Conservation (phyloP, 2,797 vertebrate genomes). For the Sebastolobus alascanus region DNA sequence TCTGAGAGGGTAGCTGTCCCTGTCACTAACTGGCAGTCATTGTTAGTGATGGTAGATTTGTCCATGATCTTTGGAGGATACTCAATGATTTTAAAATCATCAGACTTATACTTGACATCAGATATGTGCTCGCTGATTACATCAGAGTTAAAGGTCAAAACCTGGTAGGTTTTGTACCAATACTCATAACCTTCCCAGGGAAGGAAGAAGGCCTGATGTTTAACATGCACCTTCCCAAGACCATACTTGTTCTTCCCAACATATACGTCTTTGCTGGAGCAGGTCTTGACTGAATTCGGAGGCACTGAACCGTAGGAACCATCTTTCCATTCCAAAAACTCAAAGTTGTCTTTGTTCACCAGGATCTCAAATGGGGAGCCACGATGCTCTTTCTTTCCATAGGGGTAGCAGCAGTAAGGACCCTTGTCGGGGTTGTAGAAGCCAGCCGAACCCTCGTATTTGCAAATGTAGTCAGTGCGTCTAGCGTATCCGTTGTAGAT, state of each 20-base stretch:
- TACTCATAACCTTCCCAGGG: conserved; percentile 61
- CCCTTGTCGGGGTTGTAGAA: conserved; percentile 65
- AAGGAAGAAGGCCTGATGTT: conserved; percentile 64
- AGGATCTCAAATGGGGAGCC: conserved; percentile 60
- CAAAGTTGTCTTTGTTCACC: conserved; percentile 73
- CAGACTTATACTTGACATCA: conserved; percentile 56
- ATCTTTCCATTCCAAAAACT: conserved; percentile 69
- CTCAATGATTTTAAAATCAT: conserved; percentile 37
- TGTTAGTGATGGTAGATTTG: conserved; percentile 47
- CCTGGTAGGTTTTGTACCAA: conserved; percentile 68
- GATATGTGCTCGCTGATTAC: conserved; percentile 45
- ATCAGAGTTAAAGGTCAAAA: conserved; percentile 62
- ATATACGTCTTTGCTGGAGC: conserved; percentile 35
- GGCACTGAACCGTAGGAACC: conserved; percentile 62
- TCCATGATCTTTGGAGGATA: conserved; percentile 61
- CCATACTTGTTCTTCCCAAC: conserved; percentile 76
- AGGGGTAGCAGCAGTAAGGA: conserved; percentile 61
- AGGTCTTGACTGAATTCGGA: conserved; percentile 55
- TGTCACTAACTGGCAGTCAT: conserved; percentile 30
- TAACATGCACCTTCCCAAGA: conserved; percentile 68
- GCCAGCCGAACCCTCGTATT: conserved; percentile 54
- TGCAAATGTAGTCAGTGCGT: conserved; percentile 69
- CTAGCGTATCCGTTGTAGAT: conserved; percentile 62
- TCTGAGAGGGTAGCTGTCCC: conserved; percentile 58
- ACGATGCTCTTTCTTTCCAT: conserved; percentile 15